Percentiles rank a stretch among this genome's conserved stretches.
Evolutionary conservation across 1,140 invertebrate species (phyloP).

Genomic region (Caenorhabditis elegans): DNA sequence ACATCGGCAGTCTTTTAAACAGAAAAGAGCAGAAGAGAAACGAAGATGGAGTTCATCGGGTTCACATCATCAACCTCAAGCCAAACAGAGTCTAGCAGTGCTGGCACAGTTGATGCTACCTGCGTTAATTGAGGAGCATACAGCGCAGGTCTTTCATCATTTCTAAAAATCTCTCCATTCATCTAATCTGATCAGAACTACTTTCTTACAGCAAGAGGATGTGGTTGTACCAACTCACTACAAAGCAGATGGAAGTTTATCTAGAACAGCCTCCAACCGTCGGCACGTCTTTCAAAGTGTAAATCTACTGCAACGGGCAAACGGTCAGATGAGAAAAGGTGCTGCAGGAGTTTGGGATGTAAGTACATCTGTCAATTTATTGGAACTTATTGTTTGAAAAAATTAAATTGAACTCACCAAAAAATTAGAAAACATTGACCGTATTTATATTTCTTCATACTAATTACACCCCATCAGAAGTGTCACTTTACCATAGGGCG

Average conservation of each 20-base stretch:
- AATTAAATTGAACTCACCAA: too few relatives aligned
- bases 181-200: background rate
- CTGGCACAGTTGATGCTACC: constrained; percentile 35
- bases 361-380: background rate
- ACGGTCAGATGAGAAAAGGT: constrained; percentile 19
- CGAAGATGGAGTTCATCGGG: background rate
- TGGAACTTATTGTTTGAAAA: too few relatives aligned
- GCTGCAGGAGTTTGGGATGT: constrained; percentile 26
- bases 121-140: constrained; percentile 14
- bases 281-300: background rate
- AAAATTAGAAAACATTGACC: too few relatives aligned
- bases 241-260: background rate
- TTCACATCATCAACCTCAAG: background rate
- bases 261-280: background rate
- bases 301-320: background rate
- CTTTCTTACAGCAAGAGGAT: background rate
- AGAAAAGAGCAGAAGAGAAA: background rate
- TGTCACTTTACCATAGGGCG: too few relatives aligned
- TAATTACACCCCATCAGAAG: too few relatives aligned
- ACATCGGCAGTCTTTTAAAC: background rate
- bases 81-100: constrained; percentile 27
- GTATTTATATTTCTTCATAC: too few relatives aligned
- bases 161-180: too few relatives aligned
- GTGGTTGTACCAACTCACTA: background rate
- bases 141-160: background rate